Evolutionary conservation across 2,888 invertebrate genomes (phyloP).

Genomic region (Drosophila colorata): DNA sequence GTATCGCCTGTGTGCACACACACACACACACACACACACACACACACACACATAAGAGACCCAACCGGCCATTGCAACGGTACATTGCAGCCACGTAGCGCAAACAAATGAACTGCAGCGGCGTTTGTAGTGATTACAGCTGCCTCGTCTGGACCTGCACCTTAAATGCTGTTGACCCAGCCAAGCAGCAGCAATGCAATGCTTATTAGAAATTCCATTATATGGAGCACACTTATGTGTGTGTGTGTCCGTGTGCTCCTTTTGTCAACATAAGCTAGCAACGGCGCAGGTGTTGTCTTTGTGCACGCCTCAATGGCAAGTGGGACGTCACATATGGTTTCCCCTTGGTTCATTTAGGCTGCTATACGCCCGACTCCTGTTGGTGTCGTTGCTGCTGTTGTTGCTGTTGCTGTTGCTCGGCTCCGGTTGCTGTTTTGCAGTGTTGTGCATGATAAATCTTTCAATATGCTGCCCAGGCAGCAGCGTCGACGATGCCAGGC

Average conservation of each 20-base stretch:
- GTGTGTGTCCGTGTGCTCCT: constrained; percentile 36
- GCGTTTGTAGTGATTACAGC: constrained; percentile 54
- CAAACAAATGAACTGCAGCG: constrained; percentile 53
- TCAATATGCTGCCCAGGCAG: constrained; percentile 54
- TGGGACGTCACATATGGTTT: constrained; percentile 30
- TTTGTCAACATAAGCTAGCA: constrained; percentile 66
- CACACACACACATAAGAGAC: not conserved
- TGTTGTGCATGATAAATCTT: constrained; percentile 69
- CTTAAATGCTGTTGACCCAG: constrained; percentile 71
- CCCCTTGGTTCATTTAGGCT: constrained; percentile 47
- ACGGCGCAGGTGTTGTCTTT: constrained; percentile 50
- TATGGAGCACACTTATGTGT: constrained; percentile 60
- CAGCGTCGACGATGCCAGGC: constrained; percentile 27
- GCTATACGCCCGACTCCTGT: constrained; percentile 7
- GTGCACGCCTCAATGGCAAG: constrained; percentile 50
- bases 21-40: not conserved
- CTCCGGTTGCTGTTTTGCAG: constrained; percentile 16
- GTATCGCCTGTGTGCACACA: constrained; percentile 5
- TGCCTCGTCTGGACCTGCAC: constrained; percentile 17
- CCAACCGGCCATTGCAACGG: not conserved
- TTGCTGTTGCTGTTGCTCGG: constrained; percentile 1
- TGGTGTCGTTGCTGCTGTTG: constrained; percentile 4
- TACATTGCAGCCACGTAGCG: constrained; percentile 20
- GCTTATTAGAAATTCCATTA: constrained; percentile 80
- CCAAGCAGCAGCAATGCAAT: constrained; percentile 24